A percentile compares a stretch with the other conserved stretches of the same genome.
phyloP scores from a whole-genome alignment of 2,888 invertebrate genomes.

The Sussaba pulchella region DNA sequence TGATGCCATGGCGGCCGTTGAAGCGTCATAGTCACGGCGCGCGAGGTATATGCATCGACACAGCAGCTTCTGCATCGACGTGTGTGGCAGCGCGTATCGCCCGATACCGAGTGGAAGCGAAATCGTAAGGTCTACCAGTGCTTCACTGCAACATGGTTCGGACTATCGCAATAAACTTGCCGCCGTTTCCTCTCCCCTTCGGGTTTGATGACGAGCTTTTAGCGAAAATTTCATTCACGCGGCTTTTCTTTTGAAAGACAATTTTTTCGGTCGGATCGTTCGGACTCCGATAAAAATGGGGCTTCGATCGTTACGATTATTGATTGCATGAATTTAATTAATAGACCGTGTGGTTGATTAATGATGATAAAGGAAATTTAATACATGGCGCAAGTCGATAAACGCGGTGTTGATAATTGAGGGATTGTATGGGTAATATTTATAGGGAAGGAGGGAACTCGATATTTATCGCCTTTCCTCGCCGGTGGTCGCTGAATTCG shows the following conservation, averaged over 20 bases:
- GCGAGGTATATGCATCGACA: neutral
- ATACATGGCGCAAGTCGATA: neutral
- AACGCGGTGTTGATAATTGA: conserved; percentile 6
- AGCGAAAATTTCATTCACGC: too few relatives aligned
- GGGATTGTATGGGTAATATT: neutral
- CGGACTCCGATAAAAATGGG: too few relatives aligned
- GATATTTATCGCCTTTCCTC: neutral
- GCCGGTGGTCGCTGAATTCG: too few relatives aligned
- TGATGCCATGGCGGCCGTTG: neutral
- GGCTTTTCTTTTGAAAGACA: too few relatives aligned
- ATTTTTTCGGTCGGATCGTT: too few relatives aligned
- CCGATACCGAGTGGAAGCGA: conserved; percentile 31
- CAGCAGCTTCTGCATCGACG: neutral
- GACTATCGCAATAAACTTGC: conserved; percentile 49
- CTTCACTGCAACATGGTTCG: conserved; percentile 43
- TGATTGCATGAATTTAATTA: neutral
- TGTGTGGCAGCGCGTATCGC: neutral
- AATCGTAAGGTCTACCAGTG: conserved; percentile 39
- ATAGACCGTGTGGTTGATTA: neutral
- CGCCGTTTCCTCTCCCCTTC: too few relatives aligned
- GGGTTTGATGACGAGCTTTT: too few relatives aligned
- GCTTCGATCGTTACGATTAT: conserved; percentile 1
- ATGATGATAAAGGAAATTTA: neutral
- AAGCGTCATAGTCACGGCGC: neutral
- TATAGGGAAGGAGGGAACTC: neutral